phyloP scores from a whole-genome alignment of 2,888 invertebrate genomes.

The Drosophila anomalata region DNA sequence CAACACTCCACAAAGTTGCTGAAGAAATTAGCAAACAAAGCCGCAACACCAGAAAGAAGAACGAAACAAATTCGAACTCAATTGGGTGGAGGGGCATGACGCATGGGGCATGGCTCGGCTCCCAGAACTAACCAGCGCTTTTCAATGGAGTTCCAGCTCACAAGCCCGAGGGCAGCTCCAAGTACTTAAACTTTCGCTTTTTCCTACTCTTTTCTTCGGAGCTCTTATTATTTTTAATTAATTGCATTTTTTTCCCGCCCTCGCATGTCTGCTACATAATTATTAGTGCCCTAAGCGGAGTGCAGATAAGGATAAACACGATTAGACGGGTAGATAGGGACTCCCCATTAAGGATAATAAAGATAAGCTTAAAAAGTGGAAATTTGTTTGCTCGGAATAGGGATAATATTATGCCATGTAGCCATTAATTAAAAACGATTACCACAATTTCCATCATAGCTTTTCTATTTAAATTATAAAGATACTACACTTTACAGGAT shows the following conservation, averaged over 20 bases:
- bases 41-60: conserved; percentile 34
- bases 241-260: conserved; percentile 45
- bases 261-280: conserved; percentile 24
- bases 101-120: conserved; percentile 14
- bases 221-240: conserved; percentile 54
- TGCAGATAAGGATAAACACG: conserved; percentile 4
- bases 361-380: not conserved
- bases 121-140: conserved; percentile 27
- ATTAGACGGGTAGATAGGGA: not conserved
- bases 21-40: conserved; percentile 65
- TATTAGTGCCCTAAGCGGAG: conserved; percentile 26
- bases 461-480: not conserved
- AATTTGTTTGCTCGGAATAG: conserved; percentile 15
- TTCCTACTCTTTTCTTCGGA: conserved; percentile 21
- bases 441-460: not conserved
- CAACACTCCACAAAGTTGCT: conserved; percentile 47
- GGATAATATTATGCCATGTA: conserved; percentile 7
- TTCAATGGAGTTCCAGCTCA: not conserved
- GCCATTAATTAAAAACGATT: not conserved
- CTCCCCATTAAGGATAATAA: conserved; percentile 15
- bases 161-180: conserved; percentile 24
- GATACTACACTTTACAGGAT: too few species aligned
- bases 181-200: conserved; percentile 43
- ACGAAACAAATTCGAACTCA: conserved; percentile 46
- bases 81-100: conserved; percentile 40